Percentiles rank a stretch among this genome's conserved stretches.
These are phyloP conservation scores for Notothenia coriiceps DNA, from an alignment of 2,113 vertebrate species.

Conservation along the genomic window DNA sequence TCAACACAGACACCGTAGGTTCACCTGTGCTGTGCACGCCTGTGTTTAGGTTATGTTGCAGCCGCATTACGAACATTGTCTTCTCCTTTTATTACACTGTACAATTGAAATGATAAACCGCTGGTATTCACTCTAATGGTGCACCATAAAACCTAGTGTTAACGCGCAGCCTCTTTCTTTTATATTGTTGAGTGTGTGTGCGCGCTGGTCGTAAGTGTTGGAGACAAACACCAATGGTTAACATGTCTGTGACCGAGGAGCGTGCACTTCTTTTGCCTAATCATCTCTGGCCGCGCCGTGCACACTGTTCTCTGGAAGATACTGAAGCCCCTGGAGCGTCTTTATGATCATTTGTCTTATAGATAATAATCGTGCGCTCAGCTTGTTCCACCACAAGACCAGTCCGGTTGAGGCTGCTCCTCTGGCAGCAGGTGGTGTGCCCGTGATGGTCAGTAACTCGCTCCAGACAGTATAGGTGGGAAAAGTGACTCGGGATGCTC, in stretches of 20 bases:
- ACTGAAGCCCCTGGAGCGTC: not conserved
- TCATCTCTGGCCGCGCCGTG: conserved; percentile 5
- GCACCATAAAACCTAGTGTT: conserved; percentile 26
- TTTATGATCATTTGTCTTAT: not conserved
- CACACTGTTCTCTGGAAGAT: conserved; percentile 16
- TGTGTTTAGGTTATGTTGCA: conserved; percentile 68
- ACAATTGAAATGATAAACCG: conserved; percentile 3
- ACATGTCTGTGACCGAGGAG: conserved; percentile 60
- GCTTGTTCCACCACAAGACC: conserved; percentile 14
- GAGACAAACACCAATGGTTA: conserved; percentile 40
- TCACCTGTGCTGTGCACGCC: conserved; percentile 40
- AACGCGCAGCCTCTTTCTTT: conserved; percentile 58
- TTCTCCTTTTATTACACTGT: conserved; percentile 1
- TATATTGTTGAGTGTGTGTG: conserved; percentile 3
- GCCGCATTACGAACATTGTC: conserved; percentile 36
- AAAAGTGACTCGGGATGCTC: conserved; percentile 19
- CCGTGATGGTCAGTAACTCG: conserved; percentile 19
- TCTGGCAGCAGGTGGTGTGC: conserved; percentile 65
- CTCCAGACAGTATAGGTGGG: conserved; percentile 22
- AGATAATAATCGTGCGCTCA: conserved; percentile 16
- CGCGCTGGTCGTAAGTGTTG: conserved; percentile 5
- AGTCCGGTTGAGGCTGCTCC: conserved; percentile 22
- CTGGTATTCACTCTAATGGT: not conserved
- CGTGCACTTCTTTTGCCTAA: conserved; percentile 22
- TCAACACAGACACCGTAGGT: conserved; percentile 35